A percentile compares a stretch with the other conserved stretches of the same genome.
phyloP scores from a whole-genome alignment of 2,797 vertebrate genomes.

The Myotis daubentonii region DNA sequence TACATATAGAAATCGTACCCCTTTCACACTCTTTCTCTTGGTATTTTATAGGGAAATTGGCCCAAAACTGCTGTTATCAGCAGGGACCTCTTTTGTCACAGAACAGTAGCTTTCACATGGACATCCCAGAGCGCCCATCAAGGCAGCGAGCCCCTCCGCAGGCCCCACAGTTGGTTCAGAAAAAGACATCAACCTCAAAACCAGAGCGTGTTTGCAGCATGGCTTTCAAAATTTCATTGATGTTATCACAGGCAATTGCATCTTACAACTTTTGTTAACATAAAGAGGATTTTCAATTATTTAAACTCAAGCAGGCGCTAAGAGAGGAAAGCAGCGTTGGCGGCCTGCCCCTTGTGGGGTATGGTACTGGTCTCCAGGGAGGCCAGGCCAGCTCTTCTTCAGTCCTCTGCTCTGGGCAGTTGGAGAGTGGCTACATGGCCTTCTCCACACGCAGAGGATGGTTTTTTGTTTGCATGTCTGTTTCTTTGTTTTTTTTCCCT shows the following conservation, averaged over 20 bases:
- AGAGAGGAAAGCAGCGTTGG: neutral
- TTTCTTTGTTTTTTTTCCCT: neutral
- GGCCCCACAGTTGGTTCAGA: neutral
- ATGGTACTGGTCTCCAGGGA: neutral
- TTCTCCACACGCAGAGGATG: neutral
- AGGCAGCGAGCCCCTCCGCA: neutral
- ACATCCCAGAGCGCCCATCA: too few species aligned
- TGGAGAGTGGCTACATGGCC: neutral
- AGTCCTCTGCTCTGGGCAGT: accelerated
- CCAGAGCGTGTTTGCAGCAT: neutral
- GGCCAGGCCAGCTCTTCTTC: neutral
- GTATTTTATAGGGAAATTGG: neutral
- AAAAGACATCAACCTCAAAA: neutral
- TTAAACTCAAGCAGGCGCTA: neutral
- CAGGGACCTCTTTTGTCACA: neutral
- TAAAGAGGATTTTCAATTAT: neutral
- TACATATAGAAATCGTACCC: neutral
- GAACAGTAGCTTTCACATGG: neutral
- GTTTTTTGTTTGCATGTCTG: neutral
- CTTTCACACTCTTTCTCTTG: neutral
- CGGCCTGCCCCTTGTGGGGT: neutral
- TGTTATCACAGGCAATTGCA: neutral
- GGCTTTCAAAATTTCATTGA: neutral
- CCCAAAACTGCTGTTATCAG: neutral
- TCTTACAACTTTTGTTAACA: neutral